Conservation (phyloP, 2,888 invertebrate genomes). For the Nomada fabriciana region DNA sequence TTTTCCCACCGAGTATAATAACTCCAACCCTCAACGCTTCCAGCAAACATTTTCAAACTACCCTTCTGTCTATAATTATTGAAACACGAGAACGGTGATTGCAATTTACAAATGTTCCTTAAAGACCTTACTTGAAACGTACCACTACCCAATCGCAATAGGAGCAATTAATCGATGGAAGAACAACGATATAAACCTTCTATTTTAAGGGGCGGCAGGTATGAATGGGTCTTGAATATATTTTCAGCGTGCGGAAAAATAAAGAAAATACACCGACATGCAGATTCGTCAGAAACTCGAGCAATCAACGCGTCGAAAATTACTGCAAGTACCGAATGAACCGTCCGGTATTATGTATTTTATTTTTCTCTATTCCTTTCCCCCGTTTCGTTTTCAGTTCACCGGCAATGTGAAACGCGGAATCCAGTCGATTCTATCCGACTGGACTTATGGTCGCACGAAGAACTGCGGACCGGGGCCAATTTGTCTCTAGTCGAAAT, state of each 20-base stretch:
- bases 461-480: conserved; percentile 28
- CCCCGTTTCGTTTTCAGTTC: neutral
- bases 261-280: conserved; percentile 10
- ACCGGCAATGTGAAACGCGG: neutral
- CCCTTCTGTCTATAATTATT: neutral
- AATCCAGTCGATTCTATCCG: conserved; percentile 20
- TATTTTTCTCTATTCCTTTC: neutral
- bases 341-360: neutral
- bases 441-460: conserved; percentile 35
- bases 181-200: neutral
- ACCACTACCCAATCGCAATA: neutral
- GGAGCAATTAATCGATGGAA: conserved; percentile 12
- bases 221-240: conserved; percentile 36
- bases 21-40: too few relatives aligned
- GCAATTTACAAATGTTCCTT: neutral
- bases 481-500: conserved; percentile 62
- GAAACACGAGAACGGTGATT: too few relatives aligned
- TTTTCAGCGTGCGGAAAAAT: conserved; percentile 33
- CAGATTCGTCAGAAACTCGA: conserved; percentile 32
- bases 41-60: too few relatives aligned
- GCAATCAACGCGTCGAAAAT: conserved; percentile 37
- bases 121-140: neutral
- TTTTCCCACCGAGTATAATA: too few relatives aligned
- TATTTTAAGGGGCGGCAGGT: neutral
- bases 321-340: conserved; percentile 34